Evolutionary conservation across 2,113 vertebrate genomes (phyloP).

Genomic region (Glaucomys volans): DNA sequence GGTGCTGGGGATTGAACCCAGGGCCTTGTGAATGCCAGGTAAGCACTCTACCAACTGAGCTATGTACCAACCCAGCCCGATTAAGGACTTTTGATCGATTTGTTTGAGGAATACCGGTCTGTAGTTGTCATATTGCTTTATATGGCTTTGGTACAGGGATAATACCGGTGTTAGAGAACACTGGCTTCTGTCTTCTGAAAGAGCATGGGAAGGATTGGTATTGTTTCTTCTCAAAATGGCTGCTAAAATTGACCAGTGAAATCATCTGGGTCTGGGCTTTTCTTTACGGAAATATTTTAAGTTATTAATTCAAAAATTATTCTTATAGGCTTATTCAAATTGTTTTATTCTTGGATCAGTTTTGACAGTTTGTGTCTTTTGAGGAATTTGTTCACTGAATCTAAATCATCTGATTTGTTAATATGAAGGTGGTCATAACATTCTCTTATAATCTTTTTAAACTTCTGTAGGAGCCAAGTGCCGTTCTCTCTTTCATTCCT

Average conservation of each 20-base stretch:
- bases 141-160: neutral
- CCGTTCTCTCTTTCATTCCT: neutral
- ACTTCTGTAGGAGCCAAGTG: neutral
- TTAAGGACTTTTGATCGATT: neutral
- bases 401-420: neutral
- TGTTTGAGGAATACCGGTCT: neutral
- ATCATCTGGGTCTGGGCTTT: neutral
- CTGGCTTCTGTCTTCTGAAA: neutral
- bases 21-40: too few species aligned
- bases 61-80: too few species aligned
- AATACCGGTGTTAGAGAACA: neutral
- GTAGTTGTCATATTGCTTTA: neutral
- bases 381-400: neutral
- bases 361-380: neutral
- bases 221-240: neutral
- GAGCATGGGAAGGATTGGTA: neutral
- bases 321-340: neutral
- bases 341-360: conserved; percentile 25
- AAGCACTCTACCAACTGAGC: too few species aligned
- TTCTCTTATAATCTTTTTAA: neutral
- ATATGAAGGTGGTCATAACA: neutral
- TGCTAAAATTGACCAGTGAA: neutral
- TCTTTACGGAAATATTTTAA: conserved; percentile 34
- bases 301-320: conserved; percentile 14
- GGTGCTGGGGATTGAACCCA: too few species aligned